Conservation (phyloP, 2,888 invertebrate species). For the Cerastis leucographa region DNA sequence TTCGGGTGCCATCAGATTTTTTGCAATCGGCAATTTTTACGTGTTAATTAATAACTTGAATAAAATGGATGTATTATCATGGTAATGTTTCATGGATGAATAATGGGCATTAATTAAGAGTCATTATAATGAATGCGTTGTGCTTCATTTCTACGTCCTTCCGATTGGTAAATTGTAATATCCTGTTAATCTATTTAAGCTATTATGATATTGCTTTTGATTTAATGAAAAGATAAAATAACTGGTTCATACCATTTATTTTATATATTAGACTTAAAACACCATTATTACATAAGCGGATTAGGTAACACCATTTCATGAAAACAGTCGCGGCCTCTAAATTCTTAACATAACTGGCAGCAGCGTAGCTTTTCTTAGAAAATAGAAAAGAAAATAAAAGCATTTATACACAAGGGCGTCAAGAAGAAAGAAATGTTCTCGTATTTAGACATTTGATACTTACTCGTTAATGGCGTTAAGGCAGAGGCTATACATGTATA, state of each 20-base stretch:
- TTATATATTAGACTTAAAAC: too few species aligned
- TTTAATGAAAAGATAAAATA: not conserved
- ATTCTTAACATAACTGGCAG: not conserved
- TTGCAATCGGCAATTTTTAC: conserved; percentile 16
- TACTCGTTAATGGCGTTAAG: conserved; percentile 13
- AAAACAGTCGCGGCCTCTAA: not conserved
- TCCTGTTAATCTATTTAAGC: not conserved
- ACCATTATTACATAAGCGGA: not conserved
- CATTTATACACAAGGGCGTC: not conserved
- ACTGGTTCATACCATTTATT: not conserved
- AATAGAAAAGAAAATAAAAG: conserved; percentile 16
- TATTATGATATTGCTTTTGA: not conserved
- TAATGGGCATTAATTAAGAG: conserved; percentile 44
- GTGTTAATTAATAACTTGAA: conserved; percentile 41
- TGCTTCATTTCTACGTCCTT: not conserved
- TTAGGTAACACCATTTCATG: not conserved
- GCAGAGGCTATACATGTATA: not conserved
- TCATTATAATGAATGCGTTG: conserved; percentile 36
- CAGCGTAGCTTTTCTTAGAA: not conserved
- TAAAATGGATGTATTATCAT: conserved; percentile 41
- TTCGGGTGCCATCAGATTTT: conserved; percentile 36
- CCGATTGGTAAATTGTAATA: not conserved
- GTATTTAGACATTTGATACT: conserved; percentile 35
- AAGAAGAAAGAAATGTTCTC: conserved; percentile 10
- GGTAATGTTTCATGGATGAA: conserved; percentile 33